Evolutionary conservation across 2,797 vertebrate species (phyloP).

Genomic region (Hafferia zeledoni): DNA sequence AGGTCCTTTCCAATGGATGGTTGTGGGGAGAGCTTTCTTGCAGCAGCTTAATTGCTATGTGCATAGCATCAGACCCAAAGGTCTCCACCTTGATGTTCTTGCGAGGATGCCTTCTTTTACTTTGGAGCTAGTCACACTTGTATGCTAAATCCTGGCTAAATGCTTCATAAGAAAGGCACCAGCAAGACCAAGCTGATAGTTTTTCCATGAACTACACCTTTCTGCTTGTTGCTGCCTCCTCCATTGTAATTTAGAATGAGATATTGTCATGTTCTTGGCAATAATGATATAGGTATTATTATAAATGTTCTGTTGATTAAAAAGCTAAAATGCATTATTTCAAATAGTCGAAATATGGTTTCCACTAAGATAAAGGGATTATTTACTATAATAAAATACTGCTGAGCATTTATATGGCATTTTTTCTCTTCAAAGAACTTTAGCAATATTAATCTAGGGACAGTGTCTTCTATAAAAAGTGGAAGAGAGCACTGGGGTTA

Average conservation of each 20-base stretch:
- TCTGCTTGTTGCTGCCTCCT: neutral
- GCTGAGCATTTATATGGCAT: neutral
- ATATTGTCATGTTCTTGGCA: neutral
- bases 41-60: neutral
- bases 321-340: slow-evolving; percentile 18
- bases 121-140: neutral
- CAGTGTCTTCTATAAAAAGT: neutral
- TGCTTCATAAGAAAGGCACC: neutral
- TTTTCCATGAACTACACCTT: neutral
- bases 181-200: neutral
- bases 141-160: neutral
- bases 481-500: neutral
- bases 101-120: neutral
- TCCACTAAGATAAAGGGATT: slow-evolving; percentile 29
- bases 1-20: neutral
- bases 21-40: neutral
- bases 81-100: neutral
- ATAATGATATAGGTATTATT: neutral
- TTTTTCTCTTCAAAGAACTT: slow-evolving; percentile 3
- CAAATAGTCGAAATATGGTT: slow-evolving; percentile 10
- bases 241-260: neutral
- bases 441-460: neutral
- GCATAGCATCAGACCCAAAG: neutral
- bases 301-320: slow-evolving; percentile 9
- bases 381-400: neutral